A percentile compares a stretch with the other conserved stretches of the same genome.
Evolutionary conservation across 2,888 invertebrate species (phyloP).

Genomic region (Mactromeris polynyma): DNA sequence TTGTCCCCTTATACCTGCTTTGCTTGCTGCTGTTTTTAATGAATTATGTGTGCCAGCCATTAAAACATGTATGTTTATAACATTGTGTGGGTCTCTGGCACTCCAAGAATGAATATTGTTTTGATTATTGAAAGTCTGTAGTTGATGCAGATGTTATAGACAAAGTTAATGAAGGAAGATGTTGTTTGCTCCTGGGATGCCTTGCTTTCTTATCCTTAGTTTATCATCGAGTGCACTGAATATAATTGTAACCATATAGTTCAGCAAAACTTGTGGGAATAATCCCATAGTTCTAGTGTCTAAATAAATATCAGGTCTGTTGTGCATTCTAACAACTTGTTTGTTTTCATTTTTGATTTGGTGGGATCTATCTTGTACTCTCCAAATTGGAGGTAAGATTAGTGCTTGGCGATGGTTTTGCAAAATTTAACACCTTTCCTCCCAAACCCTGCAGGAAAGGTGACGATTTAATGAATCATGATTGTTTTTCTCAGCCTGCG

Average conservation of each 20-base stretch:
- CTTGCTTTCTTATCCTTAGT: neutral
- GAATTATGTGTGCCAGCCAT: slow-evolving; percentile 5
- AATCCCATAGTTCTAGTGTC: neutral
- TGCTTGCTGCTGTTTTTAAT: neutral
- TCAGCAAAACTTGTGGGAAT: neutral
- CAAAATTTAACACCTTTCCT: neutral
- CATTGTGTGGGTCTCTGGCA: neutral
- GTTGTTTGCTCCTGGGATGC: neutral
- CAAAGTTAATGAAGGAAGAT: neutral
- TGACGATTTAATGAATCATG: neutral
- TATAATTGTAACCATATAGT: neutral
- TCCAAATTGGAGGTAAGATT: slow-evolving; percentile 3
- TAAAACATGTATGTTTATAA: neutral
- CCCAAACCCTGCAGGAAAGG: neutral
- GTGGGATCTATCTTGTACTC: neutral
- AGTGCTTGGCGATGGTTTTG: neutral
- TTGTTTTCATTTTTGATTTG: slow-evolving; percentile 6
- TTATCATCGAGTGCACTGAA: neutral
- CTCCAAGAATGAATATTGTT: neutral
- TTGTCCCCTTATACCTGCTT: neutral
- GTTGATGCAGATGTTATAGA: neutral
- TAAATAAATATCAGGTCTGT: neutral
- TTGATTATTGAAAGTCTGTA: neutral
- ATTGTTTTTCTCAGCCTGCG: neutral
- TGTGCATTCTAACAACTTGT: neutral